These are phyloP conservation scores for Malurus alboscapulatus DNA, from an alignment of 2,113 vertebrate genomes.

Conservation along the genomic window DNA sequence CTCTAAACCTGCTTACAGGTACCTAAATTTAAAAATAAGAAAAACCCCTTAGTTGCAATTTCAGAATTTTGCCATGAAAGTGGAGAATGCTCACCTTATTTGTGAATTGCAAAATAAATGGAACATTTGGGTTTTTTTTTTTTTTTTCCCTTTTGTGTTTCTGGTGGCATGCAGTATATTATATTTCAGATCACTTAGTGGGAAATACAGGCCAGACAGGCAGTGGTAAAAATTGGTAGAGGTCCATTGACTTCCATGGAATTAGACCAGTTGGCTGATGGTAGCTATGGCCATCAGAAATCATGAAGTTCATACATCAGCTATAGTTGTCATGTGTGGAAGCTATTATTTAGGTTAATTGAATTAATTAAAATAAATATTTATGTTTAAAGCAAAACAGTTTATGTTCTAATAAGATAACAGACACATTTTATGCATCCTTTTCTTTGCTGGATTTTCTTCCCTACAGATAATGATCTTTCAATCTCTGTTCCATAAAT, in stretches of 20 bases:
- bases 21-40: neutral
- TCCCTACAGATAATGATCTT: constrained; percentile 70
- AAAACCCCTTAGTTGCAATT: neutral
- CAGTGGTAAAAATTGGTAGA: neutral
- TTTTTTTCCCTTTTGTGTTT: neutral
- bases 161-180: neutral
- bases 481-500: constrained; percentile 73
- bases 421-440: constrained; percentile 57
- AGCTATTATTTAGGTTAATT: constrained; percentile 69
- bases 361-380: constrained; percentile 74
- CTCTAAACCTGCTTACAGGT: neutral
- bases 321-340: constrained; percentile 48
- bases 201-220: neutral
- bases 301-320: constrained; percentile 41
- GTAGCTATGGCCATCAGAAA: neutral
- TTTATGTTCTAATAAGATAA: constrained; percentile 68
- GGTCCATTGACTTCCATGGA: neutral
- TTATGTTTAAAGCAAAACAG: constrained; percentile 67
- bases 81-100: neutral
- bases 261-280: neutral
- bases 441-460: constrained; percentile 63
- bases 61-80: neutral
- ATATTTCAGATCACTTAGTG: neutral
- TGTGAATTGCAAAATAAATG: neutral
- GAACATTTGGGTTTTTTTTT: neutral